These are phyloP conservation scores for Chamaea fasciata DNA, from an alignment of 2,113 vertebrate genomes.

Conservation along the genomic window DNA sequence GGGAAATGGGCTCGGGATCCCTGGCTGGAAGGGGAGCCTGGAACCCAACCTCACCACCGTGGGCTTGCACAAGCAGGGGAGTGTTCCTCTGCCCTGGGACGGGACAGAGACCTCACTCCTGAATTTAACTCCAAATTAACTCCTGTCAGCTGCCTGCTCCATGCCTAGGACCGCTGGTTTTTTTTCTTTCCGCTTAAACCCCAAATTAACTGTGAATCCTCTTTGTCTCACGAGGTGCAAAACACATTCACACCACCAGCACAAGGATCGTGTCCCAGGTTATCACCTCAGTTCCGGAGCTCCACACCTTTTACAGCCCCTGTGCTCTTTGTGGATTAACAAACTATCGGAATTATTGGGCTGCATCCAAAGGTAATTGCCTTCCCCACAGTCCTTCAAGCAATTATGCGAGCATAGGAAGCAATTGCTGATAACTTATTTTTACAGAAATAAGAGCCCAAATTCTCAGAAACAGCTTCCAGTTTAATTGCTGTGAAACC, in stretches of 20 bases:
- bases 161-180: rapidly evolving
- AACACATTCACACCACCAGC: neutral
- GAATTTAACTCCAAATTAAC: neutral
- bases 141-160: neutral
- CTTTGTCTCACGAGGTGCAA: neutral
- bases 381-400: slow-evolving; percentile 12
- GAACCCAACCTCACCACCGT: rapidly evolving
- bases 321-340: neutral
- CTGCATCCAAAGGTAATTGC: neutral
- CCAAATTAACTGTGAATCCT: neutral
- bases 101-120: neutral
- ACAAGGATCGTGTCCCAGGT: neutral
- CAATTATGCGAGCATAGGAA: slow-evolving; percentile 23
- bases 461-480: slow-evolving; percentile 19
- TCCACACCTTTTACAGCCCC: neutral
- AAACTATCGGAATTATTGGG: neutral
- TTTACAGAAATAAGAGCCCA: slow-evolving; percentile 39
- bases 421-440: slow-evolving; percentile 57
- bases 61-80: rapidly evolving
- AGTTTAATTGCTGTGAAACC: slow-evolving; percentile 45
- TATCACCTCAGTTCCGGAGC: neutral
- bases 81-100: neutral
- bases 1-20: rapidly evolving
- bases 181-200: neutral
- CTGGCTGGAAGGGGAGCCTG: neutral